Conservation (phyloP, 2,888 invertebrate species). For the Noctua pronuba region DNA sequence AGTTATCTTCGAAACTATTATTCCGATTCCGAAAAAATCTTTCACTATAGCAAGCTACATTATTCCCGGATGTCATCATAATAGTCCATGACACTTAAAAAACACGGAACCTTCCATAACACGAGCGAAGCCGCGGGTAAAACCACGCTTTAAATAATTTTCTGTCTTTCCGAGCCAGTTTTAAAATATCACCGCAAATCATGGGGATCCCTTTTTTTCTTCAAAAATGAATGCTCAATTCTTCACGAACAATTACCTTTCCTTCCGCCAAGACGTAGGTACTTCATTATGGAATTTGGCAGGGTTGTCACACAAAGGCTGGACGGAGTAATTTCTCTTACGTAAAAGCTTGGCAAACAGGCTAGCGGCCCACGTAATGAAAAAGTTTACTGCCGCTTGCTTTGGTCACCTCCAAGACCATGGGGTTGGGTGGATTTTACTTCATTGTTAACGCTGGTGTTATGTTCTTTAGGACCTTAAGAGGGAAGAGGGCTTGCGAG, state of each 20-base stretch:
- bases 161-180: neutral
- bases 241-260: slow-evolving; percentile 52
- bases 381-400: neutral
- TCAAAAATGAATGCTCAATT: slow-evolving; percentile 50
- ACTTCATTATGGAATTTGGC: slow-evolving; percentile 43
- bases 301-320: slow-evolving; percentile 39
- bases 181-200: slow-evolving; percentile 24
- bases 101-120: neutral
- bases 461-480: too few species aligned
- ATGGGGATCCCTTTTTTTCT: slow-evolving; percentile 6
- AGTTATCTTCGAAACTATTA: neutral
- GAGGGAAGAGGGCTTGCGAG: too few species aligned
- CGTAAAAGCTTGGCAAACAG: neutral
- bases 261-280: slow-evolving; percentile 24
- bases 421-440: neutral
- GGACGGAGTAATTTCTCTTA: neutral
- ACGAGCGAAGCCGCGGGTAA: neutral
- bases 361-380: neutral
- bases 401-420: neutral
- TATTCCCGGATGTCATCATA: neutral
- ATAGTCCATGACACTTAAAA: neutral
- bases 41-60: neutral
- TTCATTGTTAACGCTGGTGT: too few species aligned
- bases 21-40: neutral
- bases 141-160: neutral